A percentile compares a stretch with the other conserved stretches of the same genome.
phyloP scores from a whole-genome alignment of 1,140 invertebrate genomes.

The Cepaea nemoralis region DNA sequence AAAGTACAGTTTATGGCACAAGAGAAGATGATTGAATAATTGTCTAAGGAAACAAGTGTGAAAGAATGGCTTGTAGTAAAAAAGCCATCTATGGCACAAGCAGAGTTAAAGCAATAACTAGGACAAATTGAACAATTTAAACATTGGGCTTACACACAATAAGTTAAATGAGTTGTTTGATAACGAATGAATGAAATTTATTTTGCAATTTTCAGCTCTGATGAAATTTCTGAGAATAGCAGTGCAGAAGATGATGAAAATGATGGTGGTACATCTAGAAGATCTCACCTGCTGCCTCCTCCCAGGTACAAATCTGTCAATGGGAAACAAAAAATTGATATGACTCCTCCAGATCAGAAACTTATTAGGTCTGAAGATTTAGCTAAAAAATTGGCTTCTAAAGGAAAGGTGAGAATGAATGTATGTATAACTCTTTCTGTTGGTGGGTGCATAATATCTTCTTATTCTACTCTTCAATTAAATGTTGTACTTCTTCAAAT shows the following conservation, averaged over 20 bases:
- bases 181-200: too few species aligned
- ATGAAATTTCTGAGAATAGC: not conserved
- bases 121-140: too few species aligned
- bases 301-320: constrained; percentile 46
- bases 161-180: too few species aligned
- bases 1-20: too few species aligned
- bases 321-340: constrained; percentile 55
- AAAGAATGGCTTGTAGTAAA: too few species aligned
- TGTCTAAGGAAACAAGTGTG: too few species aligned
- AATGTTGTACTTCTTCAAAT: not conserved
- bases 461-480: not conserved
- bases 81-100: too few species aligned
- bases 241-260: not conserved
- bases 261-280: not conserved
- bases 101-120: too few species aligned
- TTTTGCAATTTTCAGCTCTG: not conserved
- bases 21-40: too few species aligned
- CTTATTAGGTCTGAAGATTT: constrained; percentile 52
- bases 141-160: too few species aligned
- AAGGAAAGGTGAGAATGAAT: constrained; percentile 53
- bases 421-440: not conserved
- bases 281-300: not conserved
- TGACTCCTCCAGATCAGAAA: constrained; percentile 66
- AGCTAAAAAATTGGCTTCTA: constrained; percentile 52
- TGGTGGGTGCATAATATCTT: not conserved